Percentiles rank a stretch among this genome's conserved stretches.
Evolutionary conservation across 2,797 vertebrate genomes (phyloP).

Genomic region (Tenualosa thibaudeaui): DNA sequence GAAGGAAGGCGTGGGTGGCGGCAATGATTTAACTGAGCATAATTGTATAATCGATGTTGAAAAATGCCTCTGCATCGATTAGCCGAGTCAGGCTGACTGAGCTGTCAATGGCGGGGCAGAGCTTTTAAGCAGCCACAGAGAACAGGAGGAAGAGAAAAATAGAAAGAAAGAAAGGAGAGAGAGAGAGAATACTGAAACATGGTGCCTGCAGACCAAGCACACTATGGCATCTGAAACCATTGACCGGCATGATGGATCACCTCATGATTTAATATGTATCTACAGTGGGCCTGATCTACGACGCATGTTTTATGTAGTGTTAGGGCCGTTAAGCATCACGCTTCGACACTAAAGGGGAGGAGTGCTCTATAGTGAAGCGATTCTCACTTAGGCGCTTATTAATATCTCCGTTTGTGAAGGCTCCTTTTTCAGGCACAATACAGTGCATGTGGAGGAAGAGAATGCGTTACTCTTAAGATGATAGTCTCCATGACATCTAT

Average conservation of each 20-base stretch:
- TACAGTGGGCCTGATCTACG: not conserved
- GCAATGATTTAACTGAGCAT: conserved; percentile 67
- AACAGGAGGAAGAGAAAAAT: not conserved
- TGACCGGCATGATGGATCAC: not conserved
- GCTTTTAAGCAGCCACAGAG: conserved; percentile 35
- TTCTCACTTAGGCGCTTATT: not conserved
- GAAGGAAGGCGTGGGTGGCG: conserved; percentile 36
- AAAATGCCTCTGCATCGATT: conserved; percentile 73
- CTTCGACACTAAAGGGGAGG: not conserved
- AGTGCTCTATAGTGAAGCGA: not conserved
- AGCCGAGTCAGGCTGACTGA: conserved; percentile 52
- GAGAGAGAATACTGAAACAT: not conserved
- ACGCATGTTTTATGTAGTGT: not conserved
- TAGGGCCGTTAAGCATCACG: not conserved
- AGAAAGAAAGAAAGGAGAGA: not conserved
- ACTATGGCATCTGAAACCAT: not conserved
- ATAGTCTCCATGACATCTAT: conserved; percentile 28
- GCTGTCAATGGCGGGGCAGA: conserved; percentile 46
- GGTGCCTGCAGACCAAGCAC: not conserved
- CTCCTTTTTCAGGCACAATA: not conserved
- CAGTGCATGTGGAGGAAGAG: not conserved
- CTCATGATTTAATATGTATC: conserved; percentile 12
- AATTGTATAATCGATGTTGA: conserved; percentile 76
- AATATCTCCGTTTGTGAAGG: not conserved
- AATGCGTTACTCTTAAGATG: conserved; percentile 36